Percentiles rank a stretch among this genome's conserved stretches.
Evolutionary conservation across 2,888 invertebrate species (phyloP).

Genomic region (Amphiduros pacificus): DNA sequence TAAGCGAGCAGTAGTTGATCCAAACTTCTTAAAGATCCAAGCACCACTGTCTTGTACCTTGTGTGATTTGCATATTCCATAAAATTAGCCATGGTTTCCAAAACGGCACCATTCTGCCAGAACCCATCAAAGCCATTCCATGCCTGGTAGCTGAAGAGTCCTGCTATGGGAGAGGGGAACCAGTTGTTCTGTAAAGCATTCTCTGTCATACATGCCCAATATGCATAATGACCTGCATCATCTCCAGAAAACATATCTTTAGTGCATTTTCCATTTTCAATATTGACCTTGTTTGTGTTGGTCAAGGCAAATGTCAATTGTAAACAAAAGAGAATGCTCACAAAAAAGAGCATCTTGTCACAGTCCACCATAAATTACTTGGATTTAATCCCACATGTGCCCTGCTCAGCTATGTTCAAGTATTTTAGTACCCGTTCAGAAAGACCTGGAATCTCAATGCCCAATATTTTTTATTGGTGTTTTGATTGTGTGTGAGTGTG

Average conservation of each 20-base stretch:
- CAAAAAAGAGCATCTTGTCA: too few species aligned
- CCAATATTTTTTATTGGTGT: too few species aligned
- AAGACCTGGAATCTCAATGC: too few species aligned
- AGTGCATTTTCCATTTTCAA: constrained; percentile 64
- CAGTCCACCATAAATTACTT: too few species aligned
- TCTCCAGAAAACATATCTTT: constrained; percentile 37
- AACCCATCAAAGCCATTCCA: constrained; percentile 43
- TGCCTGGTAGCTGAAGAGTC: constrained; percentile 38
- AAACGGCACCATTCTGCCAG: constrained; percentile 39
- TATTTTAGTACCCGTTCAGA: too few species aligned
- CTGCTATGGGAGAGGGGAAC: constrained; percentile 40
- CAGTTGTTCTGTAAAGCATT: constrained; percentile 38
- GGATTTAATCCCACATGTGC: too few species aligned
- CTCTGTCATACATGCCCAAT: constrained; percentile 35
- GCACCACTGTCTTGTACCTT: constrained; percentile 31
- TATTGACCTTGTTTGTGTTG: too few species aligned
- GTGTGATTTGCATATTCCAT: constrained; percentile 33
- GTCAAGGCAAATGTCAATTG: too few species aligned
- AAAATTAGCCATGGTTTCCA: constrained; percentile 37
- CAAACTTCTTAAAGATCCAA: constrained; percentile 27
- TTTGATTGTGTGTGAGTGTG: too few species aligned
- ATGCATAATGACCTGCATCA: constrained; percentile 31
- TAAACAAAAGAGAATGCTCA: too few species aligned
- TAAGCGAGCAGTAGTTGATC: constrained; percentile 36
- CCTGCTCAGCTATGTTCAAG: too few species aligned